A percentile compares a stretch with the other conserved stretches of the same genome.
Evolutionary conservation across 1,140 invertebrate species (phyloP).

Genomic region (Drosophila miranda): DNA sequence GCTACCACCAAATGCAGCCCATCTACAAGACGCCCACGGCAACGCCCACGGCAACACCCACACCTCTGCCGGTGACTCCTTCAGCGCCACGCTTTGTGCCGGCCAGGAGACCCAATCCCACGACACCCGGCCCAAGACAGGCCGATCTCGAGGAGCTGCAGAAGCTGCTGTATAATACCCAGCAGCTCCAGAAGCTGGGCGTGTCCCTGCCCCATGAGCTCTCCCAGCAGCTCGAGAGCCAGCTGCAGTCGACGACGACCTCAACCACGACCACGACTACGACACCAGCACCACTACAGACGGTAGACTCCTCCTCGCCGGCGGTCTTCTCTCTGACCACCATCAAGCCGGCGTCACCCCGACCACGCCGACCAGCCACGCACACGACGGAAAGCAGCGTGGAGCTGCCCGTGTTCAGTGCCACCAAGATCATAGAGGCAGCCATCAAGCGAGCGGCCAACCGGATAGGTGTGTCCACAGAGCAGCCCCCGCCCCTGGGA

Average conservation of each 20-base stretch:
- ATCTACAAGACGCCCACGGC: slow-evolving; percentile 60
- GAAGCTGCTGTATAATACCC: slow-evolving; percentile 75
- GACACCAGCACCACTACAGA: slow-evolving; percentile 23
- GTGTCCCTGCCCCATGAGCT: slow-evolving; percentile 78
- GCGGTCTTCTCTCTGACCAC: slow-evolving; percentile 78
- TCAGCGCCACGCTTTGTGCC: slow-evolving; percentile 8
- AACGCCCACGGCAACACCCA: not conserved
- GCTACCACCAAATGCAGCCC: slow-evolving; percentile 72
- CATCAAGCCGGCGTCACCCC: slow-evolving; percentile 44
- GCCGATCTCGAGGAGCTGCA: slow-evolving; percentile 67
- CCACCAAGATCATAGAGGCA: slow-evolving; percentile 78
- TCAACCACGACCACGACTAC: slow-evolving; percentile 14
- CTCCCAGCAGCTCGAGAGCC: slow-evolving; percentile 67
- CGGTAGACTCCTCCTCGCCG: slow-evolving; percentile 64
- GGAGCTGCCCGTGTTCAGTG: slow-evolving; percentile 74
- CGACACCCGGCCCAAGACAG: slow-evolving; percentile 21
- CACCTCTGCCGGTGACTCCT: not conserved
- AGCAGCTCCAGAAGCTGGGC: slow-evolving; percentile 82
- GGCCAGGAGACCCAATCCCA: slow-evolving; percentile 6
- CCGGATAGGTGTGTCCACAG: slow-evolving; percentile 72
- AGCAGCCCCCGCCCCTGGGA: slow-evolving; percentile 44
- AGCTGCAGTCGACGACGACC: slow-evolving; percentile 43
- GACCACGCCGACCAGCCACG: slow-evolving; percentile 22
- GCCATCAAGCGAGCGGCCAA: slow-evolving; percentile 77
- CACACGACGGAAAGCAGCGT: slow-evolving; percentile 67